Conservation (phyloP, 2,113 vertebrate species). For the Emydura subglobosa region DNA sequence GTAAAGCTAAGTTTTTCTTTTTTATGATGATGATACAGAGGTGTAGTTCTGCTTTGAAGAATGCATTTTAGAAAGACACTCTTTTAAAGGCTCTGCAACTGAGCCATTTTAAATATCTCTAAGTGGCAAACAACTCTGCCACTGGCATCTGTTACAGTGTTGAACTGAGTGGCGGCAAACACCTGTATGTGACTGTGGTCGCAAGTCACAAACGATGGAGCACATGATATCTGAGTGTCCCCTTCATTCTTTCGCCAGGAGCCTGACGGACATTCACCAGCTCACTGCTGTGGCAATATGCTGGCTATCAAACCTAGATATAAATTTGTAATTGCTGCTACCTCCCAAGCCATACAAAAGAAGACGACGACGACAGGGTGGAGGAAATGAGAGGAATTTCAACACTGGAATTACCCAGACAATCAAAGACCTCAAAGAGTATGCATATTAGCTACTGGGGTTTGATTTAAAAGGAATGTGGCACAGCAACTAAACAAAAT, state of each 20-base stretch:
- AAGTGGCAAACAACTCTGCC: neutral
- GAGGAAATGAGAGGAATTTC: constrained; percentile 27
- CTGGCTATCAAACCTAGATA: too few species aligned
- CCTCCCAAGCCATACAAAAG: too few species aligned
- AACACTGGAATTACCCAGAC: neutral
- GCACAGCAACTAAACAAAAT: neutral
- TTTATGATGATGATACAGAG: neutral
- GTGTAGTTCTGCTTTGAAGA: constrained; percentile 50
- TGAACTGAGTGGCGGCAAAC: constrained; percentile 15
- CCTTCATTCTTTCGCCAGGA: too few species aligned
- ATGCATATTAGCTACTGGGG: neutral
- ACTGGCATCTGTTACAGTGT: constrained; percentile 5
- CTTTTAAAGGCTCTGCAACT: constrained; percentile 46
- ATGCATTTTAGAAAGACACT: constrained; percentile 29
- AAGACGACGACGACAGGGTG: neutral
- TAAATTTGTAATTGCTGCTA: too few species aligned
- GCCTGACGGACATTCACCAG: too few species aligned
- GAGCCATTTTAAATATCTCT: constrained; percentile 42
- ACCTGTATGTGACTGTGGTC: too few species aligned
- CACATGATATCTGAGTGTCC: too few species aligned
- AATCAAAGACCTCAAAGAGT: neutral
- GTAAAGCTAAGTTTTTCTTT: constrained; percentile 26
- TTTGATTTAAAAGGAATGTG: neutral
- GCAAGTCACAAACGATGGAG: too few species aligned
- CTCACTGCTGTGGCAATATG: too few species aligned